phyloP scores from a whole-genome alignment of 2,888 invertebrate species.

The Lepidocyrtoides sp. region DNA sequence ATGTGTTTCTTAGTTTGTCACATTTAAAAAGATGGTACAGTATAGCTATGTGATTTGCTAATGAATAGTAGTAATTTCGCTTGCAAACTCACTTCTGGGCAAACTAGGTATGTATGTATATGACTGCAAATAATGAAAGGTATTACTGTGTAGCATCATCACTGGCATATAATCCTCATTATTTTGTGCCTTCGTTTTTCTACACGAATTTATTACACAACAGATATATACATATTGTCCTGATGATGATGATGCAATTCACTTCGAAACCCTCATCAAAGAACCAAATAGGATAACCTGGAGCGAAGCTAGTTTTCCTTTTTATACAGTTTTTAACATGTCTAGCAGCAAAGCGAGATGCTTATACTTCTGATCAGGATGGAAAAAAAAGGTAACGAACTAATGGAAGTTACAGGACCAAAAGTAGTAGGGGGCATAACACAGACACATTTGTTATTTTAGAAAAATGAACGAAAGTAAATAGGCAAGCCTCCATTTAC shows the following conservation, averaged over 20 bases:
- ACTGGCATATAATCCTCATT: background rate
- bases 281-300: conserved; percentile 65
- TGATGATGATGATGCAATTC: conserved; percentile 44
- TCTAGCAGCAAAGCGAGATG: background rate
- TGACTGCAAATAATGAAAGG: background rate
- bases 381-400: no score
- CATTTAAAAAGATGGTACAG: conserved; percentile 59
- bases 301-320: conserved; percentile 70
- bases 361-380: background rate
- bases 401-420: background rate
- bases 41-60: background rate
- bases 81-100: background rate
- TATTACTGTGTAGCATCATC: background rate
- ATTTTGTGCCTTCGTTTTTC: background rate
- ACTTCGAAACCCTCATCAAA: conserved; percentile 47
- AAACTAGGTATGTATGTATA: no score
- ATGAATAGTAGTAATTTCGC: conserved; percentile 34
- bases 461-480: conserved; percentile 21
- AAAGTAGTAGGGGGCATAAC: background rate
- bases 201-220: background rate
- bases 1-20: conserved; percentile 41
- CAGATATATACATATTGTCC: background rate
- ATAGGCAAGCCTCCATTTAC: conserved; percentile 13
- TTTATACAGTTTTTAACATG: background rate
- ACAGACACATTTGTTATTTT: background rate